Evolutionary conservation across 2,888 invertebrate species (phyloP), one percentile per base, ranked within the genome.

Genomic region (Geophilus truncorum): DNA sequence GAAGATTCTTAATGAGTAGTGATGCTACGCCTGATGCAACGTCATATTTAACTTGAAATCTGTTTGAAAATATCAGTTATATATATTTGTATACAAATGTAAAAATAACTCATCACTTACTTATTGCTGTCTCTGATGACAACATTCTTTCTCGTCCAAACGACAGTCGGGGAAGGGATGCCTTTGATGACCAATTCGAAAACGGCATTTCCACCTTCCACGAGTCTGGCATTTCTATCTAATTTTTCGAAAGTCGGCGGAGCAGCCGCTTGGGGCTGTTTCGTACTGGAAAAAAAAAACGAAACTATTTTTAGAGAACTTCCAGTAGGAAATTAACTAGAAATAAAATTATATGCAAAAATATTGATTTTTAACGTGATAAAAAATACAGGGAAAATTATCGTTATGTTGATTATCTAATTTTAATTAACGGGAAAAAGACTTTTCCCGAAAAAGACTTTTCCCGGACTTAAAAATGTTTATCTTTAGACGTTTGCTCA

Each of bases 221-320:
- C 96, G 88, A 96, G 96, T 86, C 96, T 92, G 84, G 96, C 95
- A 89, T 96, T 96, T 88, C 93, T 93, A 88, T 96, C 96, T 86
- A 97, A 95, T 88, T 96, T 95, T 89, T 97, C 96, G 88, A 97
- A 96, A 84, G 97, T 94, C 83, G 97, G 97, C 81, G 97, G 96
- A 83, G 95, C 86, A 15, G 85, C 85, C 79, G 83, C 84, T 77
- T 81, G 57, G 12, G 80, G 81, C 80, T 83, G 82, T 78, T 82
- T 79, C 76, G 81, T 81, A 80, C 84, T 84, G 51, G 6, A 81
- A 81, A 81, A 62, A 28, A 34, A 30, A 57, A 57, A 57, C 3
- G 3, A 57, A 57, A 21, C 2, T 57, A 57, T 57, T 57, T 57
- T 9, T 57, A 57, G 1, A 51, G 4, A 18, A 51, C 51, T 4